These are phyloP conservation scores for Zosterops hypoxanthus DNA, from an alignment of 2,113 vertebrate species.

Conservation along the genomic window DNA sequence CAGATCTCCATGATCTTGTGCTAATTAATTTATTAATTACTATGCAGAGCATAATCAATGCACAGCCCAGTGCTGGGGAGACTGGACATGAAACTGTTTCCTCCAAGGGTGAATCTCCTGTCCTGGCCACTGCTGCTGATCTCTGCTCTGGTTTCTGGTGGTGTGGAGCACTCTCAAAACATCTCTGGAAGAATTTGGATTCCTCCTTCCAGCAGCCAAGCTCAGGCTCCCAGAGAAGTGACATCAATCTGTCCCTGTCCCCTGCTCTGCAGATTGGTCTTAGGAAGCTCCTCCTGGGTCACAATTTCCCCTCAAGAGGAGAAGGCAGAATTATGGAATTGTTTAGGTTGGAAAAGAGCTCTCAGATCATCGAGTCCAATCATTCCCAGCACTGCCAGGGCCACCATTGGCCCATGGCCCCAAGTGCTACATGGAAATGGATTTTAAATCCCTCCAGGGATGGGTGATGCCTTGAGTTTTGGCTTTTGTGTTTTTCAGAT, in stretches of 20 bases:
- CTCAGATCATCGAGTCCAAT: fast-evolving
- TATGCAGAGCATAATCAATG: fast-evolving
- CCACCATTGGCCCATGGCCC: fast-evolving
- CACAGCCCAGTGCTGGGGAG: neutral
- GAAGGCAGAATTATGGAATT: fast-evolving
- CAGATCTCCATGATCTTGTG: neutral
- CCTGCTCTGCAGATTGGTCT: neutral
- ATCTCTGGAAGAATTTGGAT: neutral
- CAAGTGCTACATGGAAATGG: fast-evolving
- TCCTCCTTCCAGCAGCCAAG: neutral
- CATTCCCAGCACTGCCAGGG: fast-evolving
- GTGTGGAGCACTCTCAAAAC: neutral
- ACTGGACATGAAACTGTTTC: fast-evolving
- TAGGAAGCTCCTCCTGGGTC: neutral
- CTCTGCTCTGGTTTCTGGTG: neutral
- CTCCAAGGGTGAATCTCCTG: neutral
- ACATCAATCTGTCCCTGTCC: neutral
- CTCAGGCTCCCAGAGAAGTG: neutral
- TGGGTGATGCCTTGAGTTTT: neutral
- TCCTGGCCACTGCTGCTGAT: neutral
- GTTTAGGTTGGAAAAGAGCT: neutral
- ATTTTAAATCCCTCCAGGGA: neutral
- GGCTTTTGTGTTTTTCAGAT: neutral
- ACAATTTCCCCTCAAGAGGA: neutral
- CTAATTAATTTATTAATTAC: neutral